Conservation (phyloP, 2,888 invertebrate species). For the Leucophenga montana region DNA sequence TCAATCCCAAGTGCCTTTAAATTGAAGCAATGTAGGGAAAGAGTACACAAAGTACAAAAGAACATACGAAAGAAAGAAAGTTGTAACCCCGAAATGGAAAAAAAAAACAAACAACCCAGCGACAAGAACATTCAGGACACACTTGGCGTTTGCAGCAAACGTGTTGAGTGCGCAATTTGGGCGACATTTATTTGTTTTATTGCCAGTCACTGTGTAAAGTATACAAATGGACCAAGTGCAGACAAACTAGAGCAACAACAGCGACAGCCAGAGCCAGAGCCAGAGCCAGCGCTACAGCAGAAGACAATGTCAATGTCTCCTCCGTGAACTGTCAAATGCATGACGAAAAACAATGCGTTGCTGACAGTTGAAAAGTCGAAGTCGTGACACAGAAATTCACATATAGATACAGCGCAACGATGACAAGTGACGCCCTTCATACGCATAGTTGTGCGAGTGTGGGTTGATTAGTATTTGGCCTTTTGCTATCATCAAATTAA, state of each 20-base stretch:
- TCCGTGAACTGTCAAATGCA: neutral
- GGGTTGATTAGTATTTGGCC: neutral
- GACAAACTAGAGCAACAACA: neutral
- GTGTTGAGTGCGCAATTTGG: conserved; percentile 21
- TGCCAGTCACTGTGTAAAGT: neutral
- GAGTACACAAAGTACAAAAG: too few relatives aligned
- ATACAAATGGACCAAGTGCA: too few relatives aligned
- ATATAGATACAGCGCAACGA: neutral
- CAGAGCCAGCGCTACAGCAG: too few relatives aligned
- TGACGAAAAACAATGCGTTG: conserved; percentile 5
- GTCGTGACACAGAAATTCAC: too few relatives aligned
- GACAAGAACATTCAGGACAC: neutral
- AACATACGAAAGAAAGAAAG: neutral
- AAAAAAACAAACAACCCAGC: neutral
- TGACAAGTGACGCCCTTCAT: conserved; percentile 1
- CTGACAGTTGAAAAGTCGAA: conserved; percentile 1
- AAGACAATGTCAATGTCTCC: conserved; percentile 9
- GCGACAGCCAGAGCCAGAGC: too few relatives aligned
- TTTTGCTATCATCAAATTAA: too few relatives aligned
- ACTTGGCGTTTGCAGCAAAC: conserved; percentile 5
- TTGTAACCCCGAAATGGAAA: conserved; percentile 2
- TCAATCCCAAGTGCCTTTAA: conserved; percentile 16
- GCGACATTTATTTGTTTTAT: conserved; percentile 6
- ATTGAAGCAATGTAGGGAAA: neutral
- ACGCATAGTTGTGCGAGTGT: neutral